Percentiles rank a stretch among this genome's conserved stretches.
phyloP scores from a whole-genome alignment of 2,797 vertebrate species.

The Antrozous pallidus region DNA sequence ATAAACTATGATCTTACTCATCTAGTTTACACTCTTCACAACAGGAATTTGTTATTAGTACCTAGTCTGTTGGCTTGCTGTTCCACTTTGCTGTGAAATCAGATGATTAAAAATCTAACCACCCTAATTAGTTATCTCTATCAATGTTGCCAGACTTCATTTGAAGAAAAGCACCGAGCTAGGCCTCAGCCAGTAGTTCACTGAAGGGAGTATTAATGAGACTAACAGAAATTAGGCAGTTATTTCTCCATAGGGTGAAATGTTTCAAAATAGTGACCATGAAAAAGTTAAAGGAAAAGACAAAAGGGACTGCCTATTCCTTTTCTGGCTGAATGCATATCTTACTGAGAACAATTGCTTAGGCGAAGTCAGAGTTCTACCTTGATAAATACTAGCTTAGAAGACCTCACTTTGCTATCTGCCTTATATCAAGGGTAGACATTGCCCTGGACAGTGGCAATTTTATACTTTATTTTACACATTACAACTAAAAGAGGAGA shows the following conservation, averaged over 20 bases:
- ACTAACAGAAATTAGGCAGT: conserved; percentile 5
- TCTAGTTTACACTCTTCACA: neutral
- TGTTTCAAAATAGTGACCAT: conserved; percentile 78
- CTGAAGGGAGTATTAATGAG: conserved; percentile 51
- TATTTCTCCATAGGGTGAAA: conserved; percentile 65
- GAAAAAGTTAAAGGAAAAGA: conserved; percentile 79
- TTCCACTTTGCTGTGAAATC: neutral
- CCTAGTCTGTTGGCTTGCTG: neutral
- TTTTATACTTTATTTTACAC: no score
- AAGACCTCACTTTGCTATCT: conserved; percentile 47
- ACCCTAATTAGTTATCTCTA: neutral
- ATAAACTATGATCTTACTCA: neutral
- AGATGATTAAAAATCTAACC: neutral
- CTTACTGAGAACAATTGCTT: conserved; percentile 48
- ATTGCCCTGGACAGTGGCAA: neutral
- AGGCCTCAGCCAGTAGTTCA: neutral
- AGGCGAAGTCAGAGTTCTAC: conserved; percentile 30
- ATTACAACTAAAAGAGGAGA: no score
- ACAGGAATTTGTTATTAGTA: neutral
- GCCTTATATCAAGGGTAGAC: conserved; percentile 37
- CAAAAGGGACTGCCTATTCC: conserved; percentile 77
- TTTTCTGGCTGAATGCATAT: conserved; percentile 69
- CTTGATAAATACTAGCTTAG: conserved; percentile 57
- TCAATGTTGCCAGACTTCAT: neutral
- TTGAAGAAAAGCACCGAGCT: conserved; percentile 20